These are phyloP conservation scores for Galaxias olidus DNA, from an alignment of 2,797 vertebrate species.

Conservation along the genomic window DNA sequence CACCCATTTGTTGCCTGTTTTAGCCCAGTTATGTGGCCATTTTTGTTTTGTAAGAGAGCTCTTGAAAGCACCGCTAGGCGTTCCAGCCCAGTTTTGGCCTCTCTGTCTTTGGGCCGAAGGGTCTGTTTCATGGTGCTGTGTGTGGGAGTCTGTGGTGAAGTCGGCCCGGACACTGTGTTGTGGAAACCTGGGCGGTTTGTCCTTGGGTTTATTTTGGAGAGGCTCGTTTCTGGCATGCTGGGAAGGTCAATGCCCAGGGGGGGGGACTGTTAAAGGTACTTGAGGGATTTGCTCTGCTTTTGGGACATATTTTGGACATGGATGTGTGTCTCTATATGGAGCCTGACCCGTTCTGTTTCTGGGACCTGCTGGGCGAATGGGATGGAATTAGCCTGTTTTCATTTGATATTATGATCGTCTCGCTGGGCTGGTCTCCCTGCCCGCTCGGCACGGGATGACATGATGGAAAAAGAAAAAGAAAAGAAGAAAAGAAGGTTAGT, in stretches of 20 bases:
- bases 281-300: conserved; percentile 42
- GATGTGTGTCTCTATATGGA: conserved; percentile 6
- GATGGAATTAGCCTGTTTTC: conserved; percentile 49
- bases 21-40: not conserved
- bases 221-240: conserved; percentile 35
- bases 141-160: not conserved
- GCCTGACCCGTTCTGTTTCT: conserved; percentile 42
- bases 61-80: too few relatives aligned
- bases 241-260: conserved; percentile 44
- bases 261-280: conserved; percentile 26
- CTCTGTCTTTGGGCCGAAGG: too few relatives aligned
- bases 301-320: conserved; percentile 42
- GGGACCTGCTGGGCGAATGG: conserved; percentile 32
- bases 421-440: conserved; percentile 42
- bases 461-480: conserved; percentile 30
- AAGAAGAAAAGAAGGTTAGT: not conserved
- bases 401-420: conserved; percentile 12
- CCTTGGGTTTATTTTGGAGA: conserved; percentile 60
- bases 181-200: conserved; percentile 45
- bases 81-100: too few relatives aligned
- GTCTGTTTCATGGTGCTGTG: too few relatives aligned
- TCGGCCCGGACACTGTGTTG: conserved; percentile 29
- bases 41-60: not conserved
- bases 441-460: conserved; percentile 21
- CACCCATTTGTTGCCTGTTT: not conserved